Conservation (phyloP, 2,797 vertebrate species). For the Gymnocypris eckloni region DNA sequence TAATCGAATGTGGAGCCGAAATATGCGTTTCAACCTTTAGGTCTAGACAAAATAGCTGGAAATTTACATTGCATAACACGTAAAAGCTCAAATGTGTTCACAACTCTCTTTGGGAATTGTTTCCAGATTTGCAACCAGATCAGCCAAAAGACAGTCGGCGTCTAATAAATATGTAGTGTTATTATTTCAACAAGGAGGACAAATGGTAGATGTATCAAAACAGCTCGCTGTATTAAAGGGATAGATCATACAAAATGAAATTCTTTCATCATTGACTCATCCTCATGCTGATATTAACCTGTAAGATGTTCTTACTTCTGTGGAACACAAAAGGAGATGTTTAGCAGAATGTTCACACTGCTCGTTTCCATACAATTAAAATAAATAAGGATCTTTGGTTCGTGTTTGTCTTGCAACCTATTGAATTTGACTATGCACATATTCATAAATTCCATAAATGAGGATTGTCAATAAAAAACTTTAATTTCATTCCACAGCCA, state of each 20-base stretch:
- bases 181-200: constrained; percentile 10
- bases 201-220: constrained; percentile 31
- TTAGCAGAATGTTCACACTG: neutral
- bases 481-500: neutral
- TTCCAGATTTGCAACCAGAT: constrained; percentile 17
- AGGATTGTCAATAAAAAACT: neutral
- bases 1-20: neutral
- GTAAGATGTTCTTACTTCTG: neutral
- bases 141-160: constrained; percentile 3
- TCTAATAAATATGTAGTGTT: constrained; percentile 43
- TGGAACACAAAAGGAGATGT: neutral
- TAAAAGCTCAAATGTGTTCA: neutral
- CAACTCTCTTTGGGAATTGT: constrained; percentile 14
- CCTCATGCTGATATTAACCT: neutral
- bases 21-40: neutral
- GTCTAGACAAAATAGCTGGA: neutral
- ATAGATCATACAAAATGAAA: neutral
- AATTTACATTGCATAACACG: constrained; percentile 1
- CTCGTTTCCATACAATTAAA: neutral
- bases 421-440: neutral
- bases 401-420: neutral
- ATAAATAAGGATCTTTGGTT: neutral
- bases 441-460: neutral
- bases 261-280: neutral
- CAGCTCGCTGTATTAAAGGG: constrained; percentile 10